Percentiles rank a stretch among this genome's conserved stretches.
These are phyloP conservation scores for Progne subis DNA, from an alignment of 2,113 vertebrate species.

Conservation along the genomic window DNA sequence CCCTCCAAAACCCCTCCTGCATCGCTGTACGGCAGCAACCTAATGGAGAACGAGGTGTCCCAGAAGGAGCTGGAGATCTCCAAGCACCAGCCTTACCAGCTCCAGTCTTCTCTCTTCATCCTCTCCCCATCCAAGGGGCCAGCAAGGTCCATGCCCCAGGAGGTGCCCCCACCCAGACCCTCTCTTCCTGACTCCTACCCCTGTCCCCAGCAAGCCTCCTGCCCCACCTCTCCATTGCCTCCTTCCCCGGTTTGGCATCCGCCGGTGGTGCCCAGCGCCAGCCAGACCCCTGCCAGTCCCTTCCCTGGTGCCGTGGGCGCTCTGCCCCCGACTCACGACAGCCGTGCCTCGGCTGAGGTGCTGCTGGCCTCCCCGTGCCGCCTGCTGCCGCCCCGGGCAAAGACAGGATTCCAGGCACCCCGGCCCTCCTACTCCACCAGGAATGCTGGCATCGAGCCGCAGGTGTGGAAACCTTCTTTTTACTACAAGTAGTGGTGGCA, in stretches of 20 bases:
- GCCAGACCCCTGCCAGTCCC: conserved; percentile 70
- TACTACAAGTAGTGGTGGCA: conserved; percentile 76
- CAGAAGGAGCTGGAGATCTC: conserved; percentile 87
- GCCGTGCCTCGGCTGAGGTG: conserved; percentile 32
- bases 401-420: conserved; percentile 81
- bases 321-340: conserved; percentile 17
- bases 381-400: conserved; percentile 79
- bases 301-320: conserved; percentile 42
- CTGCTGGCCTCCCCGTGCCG: conserved; percentile 78
- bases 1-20: conserved; percentile 71
- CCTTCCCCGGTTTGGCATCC: conserved; percentile 74
- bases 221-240: conserved; percentile 59
- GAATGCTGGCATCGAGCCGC: conserved; percentile 89
- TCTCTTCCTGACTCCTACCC: conserved; percentile 54
- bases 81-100: conserved; percentile 87
- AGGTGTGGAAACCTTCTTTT: conserved; percentile 97
- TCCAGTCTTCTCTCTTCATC: conserved; percentile 89
- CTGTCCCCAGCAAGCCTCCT: conserved; percentile 76
- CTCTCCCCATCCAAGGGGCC: conserved; percentile 87
- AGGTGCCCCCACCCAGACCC: conserved; percentile 80
- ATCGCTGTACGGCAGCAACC: conserved; percentile 65
- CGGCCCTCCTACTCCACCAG: conserved; percentile 92
- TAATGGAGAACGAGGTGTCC: conserved; percentile 83
- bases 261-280: conserved; percentile 18
- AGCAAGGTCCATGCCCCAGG: conserved; percentile 73